Evolutionary conservation across 1,140 invertebrate species (phyloP).

Genomic region (Formica exsecta): DNA sequence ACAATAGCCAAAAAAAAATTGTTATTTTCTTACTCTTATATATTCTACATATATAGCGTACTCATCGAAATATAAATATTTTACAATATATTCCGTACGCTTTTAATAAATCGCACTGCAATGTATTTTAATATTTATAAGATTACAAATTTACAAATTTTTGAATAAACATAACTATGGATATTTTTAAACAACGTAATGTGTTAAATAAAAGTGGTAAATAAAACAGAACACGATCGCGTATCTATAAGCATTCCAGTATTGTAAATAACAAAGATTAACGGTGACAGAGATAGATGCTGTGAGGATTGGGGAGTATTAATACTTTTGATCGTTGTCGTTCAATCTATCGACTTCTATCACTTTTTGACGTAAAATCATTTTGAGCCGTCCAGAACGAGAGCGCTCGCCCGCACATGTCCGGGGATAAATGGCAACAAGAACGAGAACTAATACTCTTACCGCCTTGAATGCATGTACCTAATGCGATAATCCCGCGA

Average conservation of each 20-base stretch:
- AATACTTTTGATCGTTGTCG: constrained; percentile 27
- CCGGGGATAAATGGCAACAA: constrained; percentile 31
- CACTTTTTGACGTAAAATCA: constrained; percentile 45
- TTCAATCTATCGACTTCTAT: constrained; percentile 21
- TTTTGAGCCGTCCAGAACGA: constrained; percentile 12
- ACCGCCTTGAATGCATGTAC: constrained; percentile 39
- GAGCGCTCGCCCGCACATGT: constrained; percentile 31
- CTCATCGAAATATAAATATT: too few relatives aligned
- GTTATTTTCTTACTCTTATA: background rate
- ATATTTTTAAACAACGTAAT: background rate
- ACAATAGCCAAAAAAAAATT: background rate
- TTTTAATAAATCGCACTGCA: background rate
- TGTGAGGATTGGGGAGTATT: background rate
- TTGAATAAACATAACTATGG: background rate
- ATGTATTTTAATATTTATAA: background rate
- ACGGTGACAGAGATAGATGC: constrained; percentile 6
- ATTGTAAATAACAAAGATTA: background rate
- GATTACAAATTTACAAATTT: background rate
- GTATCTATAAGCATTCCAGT: background rate
- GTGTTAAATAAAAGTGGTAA: background rate
- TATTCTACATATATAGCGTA: background rate
- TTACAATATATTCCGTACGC: background rate
- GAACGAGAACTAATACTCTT: constrained; percentile 60
- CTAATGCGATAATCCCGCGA: constrained; percentile 51
- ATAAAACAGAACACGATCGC: background rate